Base-by-base conservation (phyloP, 1,140 invertebrate species). In the Caerostris darwini region DNA sequence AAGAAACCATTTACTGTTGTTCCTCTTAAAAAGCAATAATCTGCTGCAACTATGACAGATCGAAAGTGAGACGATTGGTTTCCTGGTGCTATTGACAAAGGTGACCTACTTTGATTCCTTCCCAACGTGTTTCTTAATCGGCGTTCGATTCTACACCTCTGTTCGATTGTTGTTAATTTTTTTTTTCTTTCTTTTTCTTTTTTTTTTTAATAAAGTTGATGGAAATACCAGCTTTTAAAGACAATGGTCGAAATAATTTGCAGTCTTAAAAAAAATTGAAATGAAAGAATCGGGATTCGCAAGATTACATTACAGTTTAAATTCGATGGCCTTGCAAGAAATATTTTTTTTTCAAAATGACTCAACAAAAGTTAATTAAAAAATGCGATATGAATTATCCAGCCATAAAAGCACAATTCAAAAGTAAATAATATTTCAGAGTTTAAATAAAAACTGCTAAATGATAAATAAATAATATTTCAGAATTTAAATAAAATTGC, bases 21-120 rank as follows among this genome's bases (percentile, higher is more conserved):
- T 77, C 71, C 71, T 77, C 71, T 77, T 77, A 77, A 10, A n/a
- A 64, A 77, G 71, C 71, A 77, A 77, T 77, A 53, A 77, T 77
- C 71, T 10, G 8, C 10, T 50, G 69, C 34, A 34, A 34, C 69
- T 77, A 77, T 77, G 69, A 77, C 69, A 77, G 34, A 77, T 77
- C 69, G 69, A 10, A 77, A 77, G 69, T 77, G 19, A 77, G 69
- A 77, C 19, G 69, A 77, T 19, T 34, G 69, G 69, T 77, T 77
- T 34, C 71, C 53, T 19, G 34, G 14, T 77, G 19, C 71, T 19
- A 77, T 77, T 77, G 71, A 77, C 71, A 77, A 77, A 50, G 71
- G 34, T 77, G 71, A 77, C 71, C 71, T 77, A 77, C 34, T 77
- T 77, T 77, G 53, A 50, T 50, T 64, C 10, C 34, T 64, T 5